Evolutionary conservation across 2,888 invertebrate species (phyloP).

Genomic region (Rhagium mordax): DNA sequence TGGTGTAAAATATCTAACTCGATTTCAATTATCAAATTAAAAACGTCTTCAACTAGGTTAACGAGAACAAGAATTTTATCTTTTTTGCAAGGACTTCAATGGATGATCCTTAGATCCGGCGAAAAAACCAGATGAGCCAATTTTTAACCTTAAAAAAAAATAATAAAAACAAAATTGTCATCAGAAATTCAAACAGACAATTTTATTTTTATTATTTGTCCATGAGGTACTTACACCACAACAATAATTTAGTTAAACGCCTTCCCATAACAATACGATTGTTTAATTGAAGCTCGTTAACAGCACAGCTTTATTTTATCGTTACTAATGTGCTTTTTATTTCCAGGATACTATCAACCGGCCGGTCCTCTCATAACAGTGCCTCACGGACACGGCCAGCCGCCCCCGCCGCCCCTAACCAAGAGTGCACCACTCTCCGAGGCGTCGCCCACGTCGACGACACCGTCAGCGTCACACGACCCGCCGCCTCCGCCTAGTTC

Average conservation of each 20-base stretch:
- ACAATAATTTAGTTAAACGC: too few relatives aligned
- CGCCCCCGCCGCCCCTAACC: conserved; percentile 67
- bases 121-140: too few relatives aligned
- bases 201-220: too few relatives aligned
- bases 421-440: conserved; percentile 65
- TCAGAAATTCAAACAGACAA: too few relatives aligned
- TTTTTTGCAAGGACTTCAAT: too few relatives aligned
- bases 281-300: too few relatives aligned
- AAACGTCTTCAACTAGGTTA: not conserved
- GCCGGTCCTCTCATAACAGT: conserved; percentile 91
- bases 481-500: conserved; percentile 66
- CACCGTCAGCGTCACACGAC: conserved; percentile 69
- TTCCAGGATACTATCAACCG: conserved; percentile 91
- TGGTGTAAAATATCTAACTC: not conserved
- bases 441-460: conserved; percentile 71
- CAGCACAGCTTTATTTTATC: not conserved
- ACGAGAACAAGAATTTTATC: not conserved
- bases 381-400: conserved; percentile 68
- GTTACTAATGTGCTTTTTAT: conserved; percentile 29
- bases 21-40: not conserved
- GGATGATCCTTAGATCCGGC: too few relatives aligned
- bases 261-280: too few relatives aligned
- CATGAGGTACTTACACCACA: too few relatives aligned
- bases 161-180: too few relatives aligned
- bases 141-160: too few relatives aligned